These are phyloP conservation scores for Ernsta delagoae DNA, from an alignment of 2,888 invertebrate genomes.

Conservation along the genomic window DNA sequence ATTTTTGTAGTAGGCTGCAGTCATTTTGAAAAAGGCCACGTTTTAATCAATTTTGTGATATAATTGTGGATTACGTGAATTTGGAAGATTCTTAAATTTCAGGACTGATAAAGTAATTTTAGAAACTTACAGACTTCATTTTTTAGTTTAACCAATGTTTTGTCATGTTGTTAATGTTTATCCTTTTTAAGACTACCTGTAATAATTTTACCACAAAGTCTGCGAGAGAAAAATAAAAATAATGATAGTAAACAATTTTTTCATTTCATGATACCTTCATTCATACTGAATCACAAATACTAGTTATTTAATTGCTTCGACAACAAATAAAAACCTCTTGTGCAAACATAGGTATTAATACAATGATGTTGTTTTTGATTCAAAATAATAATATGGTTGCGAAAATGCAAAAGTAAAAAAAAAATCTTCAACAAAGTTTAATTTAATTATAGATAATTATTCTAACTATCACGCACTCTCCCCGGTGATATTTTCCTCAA, in stretches of 20 bases:
- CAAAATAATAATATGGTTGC: no score
- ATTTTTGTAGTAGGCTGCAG: no score
- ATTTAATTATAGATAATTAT: conserved; percentile 47
- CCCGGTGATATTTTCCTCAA: conserved; percentile 52
- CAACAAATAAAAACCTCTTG: no score
- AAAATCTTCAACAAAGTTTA: conserved; percentile 31
- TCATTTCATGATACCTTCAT: conserved; percentile 2
- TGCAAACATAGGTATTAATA: no score
- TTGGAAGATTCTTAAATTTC: not conserved
- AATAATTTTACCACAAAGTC: not conserved
- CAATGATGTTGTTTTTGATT: no score
- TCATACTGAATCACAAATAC: not conserved
- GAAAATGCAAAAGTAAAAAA: conserved; percentile 43
- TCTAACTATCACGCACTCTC: conserved; percentile 50
- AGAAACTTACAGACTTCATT: no score
- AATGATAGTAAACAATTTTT: not conserved
- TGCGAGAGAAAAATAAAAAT: not conserved
- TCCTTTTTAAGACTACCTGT: not conserved
- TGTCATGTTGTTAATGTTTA: not conserved
- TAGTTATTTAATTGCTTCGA: not conserved
- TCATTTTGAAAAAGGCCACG: no score
- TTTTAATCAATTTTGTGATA: no score
- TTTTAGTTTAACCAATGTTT: no score
- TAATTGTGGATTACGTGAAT: no score
- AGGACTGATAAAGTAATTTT: not conserved